phyloP scores from a whole-genome alignment of 2,888 invertebrate genomes.

The Metellina segmentata region DNA sequence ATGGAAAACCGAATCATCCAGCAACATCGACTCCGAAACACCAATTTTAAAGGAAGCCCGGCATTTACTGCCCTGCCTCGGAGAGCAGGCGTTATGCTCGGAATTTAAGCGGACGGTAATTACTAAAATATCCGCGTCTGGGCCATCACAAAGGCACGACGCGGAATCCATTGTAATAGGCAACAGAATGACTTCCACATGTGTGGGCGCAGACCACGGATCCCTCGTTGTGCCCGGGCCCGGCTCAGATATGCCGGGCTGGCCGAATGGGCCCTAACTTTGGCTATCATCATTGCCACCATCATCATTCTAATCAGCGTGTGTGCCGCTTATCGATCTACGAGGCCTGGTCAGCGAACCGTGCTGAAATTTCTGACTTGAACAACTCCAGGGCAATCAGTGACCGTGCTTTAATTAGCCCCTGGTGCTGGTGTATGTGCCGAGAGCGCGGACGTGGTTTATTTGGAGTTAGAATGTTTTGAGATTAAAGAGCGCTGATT shows the following conservation, averaged over 20 bases:
- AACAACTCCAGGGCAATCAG: constrained; percentile 39
- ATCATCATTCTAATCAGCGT: constrained; percentile 63
- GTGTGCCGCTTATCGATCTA: constrained; percentile 19
- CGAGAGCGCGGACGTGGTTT: constrained; percentile 16
- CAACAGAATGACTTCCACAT: constrained; percentile 24
- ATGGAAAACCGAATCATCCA: background rate
- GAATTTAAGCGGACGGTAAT: constrained; percentile 9
- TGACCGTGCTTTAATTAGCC: constrained; percentile 45
- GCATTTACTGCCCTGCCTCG: background rate
- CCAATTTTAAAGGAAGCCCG: background rate
- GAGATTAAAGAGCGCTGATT: constrained; percentile 31
- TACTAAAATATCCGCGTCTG: background rate
- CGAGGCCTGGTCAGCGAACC: background rate
- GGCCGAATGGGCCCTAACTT: constrained; percentile 50
- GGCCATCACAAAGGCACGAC: background rate
- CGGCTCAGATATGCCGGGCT: constrained; percentile 21
- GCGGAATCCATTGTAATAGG: constrained; percentile 28
- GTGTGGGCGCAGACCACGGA: background rate
- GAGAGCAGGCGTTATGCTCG: background rate
- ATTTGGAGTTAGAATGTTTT: constrained; percentile 48
- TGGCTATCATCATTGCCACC: constrained; percentile 40
- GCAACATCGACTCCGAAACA: background rate
- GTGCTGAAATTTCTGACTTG: constrained; percentile 42
- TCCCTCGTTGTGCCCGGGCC: constrained; percentile 28
- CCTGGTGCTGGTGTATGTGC: background rate